Evolutionary conservation across 2,797 vertebrate genomes (phyloP), one percentile per base, ranked within the genome.

Genomic region (Dipus sagitta): DNA sequence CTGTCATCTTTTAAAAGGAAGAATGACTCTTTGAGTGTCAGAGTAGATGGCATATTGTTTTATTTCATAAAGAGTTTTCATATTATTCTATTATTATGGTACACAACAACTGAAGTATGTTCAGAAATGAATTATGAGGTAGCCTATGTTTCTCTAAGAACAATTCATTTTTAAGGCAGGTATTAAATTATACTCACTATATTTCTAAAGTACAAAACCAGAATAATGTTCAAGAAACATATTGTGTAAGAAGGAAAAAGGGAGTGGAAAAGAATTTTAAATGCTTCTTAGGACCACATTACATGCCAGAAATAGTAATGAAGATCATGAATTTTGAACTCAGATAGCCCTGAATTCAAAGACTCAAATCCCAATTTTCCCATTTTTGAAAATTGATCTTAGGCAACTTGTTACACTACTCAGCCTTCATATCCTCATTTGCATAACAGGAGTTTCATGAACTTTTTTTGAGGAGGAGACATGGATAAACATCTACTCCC

Each of bases 111-210:
- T 52, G 86, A 81, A 32, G 6, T n/a, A 81, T 9, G 10, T 24
- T 90, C 72, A 62, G 60, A 60, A 62, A 80, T 71, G 32, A 47
- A 86, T 75, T 75, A 65, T 90, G 47, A 86, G 74, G 28, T 28
- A 80, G 30, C 10, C 9, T 34, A 14, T 75, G 6, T 26, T 75
- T 81, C 11, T 24, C 30, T 34, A 60, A 70, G 24, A 90, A 60
- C 60, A 75, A 15, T 52, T 90, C 18, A 30, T 30, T 68, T 75
- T 79, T 47, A 75, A 26, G 12, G 11, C 26, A 89, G n/a, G 42
- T 64, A 71, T 62, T 84, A 32, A 67, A 15, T 90, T 85, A 38
- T 1, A 23, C 1, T 85, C 9, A 30, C 6, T 32, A 52, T 28
- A 30, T 28, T 79, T 85, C 52, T 58, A 74, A 23, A 58, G 23